Conservation (phyloP, 2,888 invertebrate species). For the Gasteruption jaculator region DNA sequence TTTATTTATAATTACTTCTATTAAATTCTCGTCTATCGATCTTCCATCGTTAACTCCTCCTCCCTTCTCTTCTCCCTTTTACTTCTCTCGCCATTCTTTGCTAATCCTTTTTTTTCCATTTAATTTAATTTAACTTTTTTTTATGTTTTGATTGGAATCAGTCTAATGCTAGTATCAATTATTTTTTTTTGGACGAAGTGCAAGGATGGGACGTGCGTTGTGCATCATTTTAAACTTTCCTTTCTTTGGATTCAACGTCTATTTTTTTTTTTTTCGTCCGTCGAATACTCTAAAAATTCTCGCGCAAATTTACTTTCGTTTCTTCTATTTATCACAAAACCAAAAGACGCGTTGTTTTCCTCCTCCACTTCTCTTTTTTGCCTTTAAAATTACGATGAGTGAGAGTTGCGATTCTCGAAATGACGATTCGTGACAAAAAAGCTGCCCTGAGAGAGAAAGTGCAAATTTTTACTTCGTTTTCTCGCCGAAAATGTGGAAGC, state of each 20-base stretch:
- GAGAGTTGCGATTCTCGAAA: too few species aligned
- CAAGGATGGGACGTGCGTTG: conserved; percentile 47
- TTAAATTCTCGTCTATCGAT: conserved; percentile 23
- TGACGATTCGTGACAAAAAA: conserved; percentile 26
- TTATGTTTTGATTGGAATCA: conserved; percentile 44
- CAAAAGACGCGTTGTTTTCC: background rate
- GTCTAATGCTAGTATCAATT: conserved; percentile 47
- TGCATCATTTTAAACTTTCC: conserved; percentile 29
- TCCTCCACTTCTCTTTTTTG: background rate
- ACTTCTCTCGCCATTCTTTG: conserved; percentile 1
- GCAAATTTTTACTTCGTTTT: too few species aligned
- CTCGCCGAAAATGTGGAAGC: too few species aligned
- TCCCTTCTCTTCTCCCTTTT: conserved; percentile 5
- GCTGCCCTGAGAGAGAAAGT: conserved; percentile 36
- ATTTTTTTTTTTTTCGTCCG: conserved; percentile 21
- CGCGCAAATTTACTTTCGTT: conserved; percentile 30
- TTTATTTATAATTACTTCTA: conserved; percentile 27
- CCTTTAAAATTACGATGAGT: too few species aligned
- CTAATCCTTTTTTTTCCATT: conserved; percentile 21
- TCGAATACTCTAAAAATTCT: conserved; percentile 12
- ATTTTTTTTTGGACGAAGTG: conserved; percentile 49
- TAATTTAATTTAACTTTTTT: conserved; percentile 28
- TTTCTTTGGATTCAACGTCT: conserved; percentile 29
- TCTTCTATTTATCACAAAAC: conserved; percentile 16
- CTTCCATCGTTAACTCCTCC: conserved; percentile 5